Evolutionary conservation across 2,113 vertebrate species (phyloP).

Genomic region (Chloropsis cyanopogon): DNA sequence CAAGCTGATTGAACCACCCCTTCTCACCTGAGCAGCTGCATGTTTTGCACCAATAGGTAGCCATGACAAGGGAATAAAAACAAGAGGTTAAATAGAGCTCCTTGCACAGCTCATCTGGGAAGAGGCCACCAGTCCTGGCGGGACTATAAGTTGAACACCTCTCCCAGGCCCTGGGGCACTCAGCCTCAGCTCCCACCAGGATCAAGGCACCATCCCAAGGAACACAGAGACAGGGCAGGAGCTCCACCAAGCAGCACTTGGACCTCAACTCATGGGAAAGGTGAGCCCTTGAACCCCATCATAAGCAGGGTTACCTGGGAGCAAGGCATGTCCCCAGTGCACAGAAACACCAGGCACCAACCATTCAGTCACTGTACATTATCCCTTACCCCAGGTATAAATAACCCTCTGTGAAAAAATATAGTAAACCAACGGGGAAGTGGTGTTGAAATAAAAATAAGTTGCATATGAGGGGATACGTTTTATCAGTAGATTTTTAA

Average conservation of each 20-base stretch:
- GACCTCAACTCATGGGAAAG: neutral
- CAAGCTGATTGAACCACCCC: fast-evolving
- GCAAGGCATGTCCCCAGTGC: neutral
- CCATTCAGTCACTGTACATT: neutral
- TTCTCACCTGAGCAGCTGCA: neutral
- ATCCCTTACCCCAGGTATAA: neutral
- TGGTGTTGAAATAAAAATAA: neutral
- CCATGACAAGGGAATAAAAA: neutral
- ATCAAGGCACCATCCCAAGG: neutral
- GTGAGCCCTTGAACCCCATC: neutral
- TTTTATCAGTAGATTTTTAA: neutral
- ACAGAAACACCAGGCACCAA: neutral
- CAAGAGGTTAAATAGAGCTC: neutral
- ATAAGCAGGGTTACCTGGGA: neutral
- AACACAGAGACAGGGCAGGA: fast-evolving
- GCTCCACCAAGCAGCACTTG: neutral
- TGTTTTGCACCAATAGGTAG: fast-evolving
- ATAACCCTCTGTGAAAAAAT: neutral
- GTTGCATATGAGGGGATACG: neutral
- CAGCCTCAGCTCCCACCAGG: fast-evolving
- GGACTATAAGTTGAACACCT: fast-evolving
- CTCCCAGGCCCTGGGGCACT: neutral
- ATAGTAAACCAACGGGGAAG: neutral
- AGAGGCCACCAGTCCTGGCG: neutral
- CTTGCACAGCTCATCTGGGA: fast-evolving